Evolutionary conservation across 2,113 vertebrate genomes (phyloP).

Genomic region (Podilymbus podiceps): DNA sequence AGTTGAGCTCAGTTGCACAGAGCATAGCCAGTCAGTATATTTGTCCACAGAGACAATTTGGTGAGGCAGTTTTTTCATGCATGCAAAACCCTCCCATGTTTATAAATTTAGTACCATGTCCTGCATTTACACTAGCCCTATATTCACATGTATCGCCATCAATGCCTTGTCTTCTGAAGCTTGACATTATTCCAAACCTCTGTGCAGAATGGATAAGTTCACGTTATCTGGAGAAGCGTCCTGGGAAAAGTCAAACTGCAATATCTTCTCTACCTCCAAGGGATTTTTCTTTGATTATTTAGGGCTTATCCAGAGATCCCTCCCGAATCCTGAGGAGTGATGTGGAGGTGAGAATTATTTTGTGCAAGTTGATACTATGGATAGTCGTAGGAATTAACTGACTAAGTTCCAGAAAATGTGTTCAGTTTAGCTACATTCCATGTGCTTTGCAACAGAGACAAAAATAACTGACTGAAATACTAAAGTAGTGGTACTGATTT

Average conservation of each 20-base stretch:
- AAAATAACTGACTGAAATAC: slow-evolving; percentile 2
- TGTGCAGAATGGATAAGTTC: not conserved
- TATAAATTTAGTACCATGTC: not conserved
- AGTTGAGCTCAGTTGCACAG: not conserved
- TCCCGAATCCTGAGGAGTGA: not conserved
- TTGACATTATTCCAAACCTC: not conserved
- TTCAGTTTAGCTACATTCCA: not conserved
- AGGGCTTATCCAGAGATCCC: not conserved
- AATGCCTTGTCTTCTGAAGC: not conserved
- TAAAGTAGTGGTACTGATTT: not conserved
- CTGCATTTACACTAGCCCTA: not conserved
- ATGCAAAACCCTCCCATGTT: rapidly evolving
- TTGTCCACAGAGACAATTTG: not conserved
- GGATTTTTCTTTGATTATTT: not conserved
- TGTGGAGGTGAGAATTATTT: not conserved
- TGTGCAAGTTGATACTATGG: not conserved
- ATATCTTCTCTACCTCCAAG: not conserved
- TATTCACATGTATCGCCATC: rapidly evolving
- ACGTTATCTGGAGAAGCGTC: not conserved
- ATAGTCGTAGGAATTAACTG: not conserved
- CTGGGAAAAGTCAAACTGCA: not conserved
- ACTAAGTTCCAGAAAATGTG: not conserved
- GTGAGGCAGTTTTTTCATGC: not conserved
- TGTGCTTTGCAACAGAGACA: not conserved
- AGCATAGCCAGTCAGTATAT: not conserved